Conservation (phyloP, 2,113 vertebrate genomes). For the Heliornis fulica region DNA sequence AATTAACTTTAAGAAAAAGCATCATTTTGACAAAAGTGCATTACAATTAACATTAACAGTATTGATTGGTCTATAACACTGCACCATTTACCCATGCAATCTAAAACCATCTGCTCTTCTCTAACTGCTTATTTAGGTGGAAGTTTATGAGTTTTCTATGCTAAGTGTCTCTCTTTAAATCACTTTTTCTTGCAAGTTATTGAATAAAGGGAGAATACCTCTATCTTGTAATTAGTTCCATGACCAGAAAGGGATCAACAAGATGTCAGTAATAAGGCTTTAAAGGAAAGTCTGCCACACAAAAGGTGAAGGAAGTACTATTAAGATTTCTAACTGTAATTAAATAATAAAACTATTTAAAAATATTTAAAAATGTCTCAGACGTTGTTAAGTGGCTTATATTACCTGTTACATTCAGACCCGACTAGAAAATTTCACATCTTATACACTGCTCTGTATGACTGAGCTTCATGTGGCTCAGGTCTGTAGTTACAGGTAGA, state of each 20-base stretch:
- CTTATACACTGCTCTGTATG: background rate
- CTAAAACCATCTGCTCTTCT: constrained; percentile 54
- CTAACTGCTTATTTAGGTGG: constrained; percentile 59
- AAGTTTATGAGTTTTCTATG: constrained; percentile 69
- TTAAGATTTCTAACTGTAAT: constrained; percentile 56
- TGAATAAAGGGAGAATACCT: constrained; percentile 48
- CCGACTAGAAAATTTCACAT: background rate
- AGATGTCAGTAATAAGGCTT: constrained; percentile 43
- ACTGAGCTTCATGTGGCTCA: background rate
- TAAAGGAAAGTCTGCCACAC: constrained; percentile 56
- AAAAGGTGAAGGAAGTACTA: constrained; percentile 34
- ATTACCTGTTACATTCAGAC: background rate
- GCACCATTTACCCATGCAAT: constrained; percentile 35
- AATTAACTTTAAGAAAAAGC: constrained; percentile 64
- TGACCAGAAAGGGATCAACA: constrained; percentile 54
- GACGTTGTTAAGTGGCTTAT: background rate
- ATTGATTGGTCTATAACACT: constrained; percentile 53
- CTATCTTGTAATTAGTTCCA: constrained; percentile 48
- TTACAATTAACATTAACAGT: constrained; percentile 64
- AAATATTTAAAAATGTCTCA: background rate
- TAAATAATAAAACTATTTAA: constrained; percentile 28
- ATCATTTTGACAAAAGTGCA: constrained; percentile 57
- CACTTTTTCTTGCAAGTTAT: constrained; percentile 52
- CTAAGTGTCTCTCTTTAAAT: constrained; percentile 52
- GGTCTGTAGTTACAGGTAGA: background rate